Conservation (phyloP, 2,113 vertebrate species). For the Rhinoderma darwinii region DNA sequence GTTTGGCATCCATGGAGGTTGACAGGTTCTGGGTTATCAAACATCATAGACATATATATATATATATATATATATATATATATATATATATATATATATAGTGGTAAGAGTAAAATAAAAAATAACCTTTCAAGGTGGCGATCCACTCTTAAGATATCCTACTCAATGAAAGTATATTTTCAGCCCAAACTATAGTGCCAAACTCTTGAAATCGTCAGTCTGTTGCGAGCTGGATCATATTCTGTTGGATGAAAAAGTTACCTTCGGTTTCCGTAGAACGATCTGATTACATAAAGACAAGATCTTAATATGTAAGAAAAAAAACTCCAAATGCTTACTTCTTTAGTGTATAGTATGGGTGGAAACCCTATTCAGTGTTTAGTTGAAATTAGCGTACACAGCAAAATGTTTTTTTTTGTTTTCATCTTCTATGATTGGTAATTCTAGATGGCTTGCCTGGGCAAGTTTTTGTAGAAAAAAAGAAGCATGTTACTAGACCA, state of each 20-base stretch:
- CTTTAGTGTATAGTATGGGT: neutral
- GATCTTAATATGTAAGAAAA: neutral
- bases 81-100: too few species aligned
- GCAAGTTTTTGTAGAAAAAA: constrained; percentile 12
- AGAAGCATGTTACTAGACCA: neutral
- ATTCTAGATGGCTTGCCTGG: neutral
- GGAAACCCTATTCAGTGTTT: neutral
- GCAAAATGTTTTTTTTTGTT: neutral
- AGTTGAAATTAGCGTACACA: neutral
- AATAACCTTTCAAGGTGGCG: neutral
- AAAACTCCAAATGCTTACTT: neutral
- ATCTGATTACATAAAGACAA: neutral
- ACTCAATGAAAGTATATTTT: neutral
- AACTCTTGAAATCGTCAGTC: neutral
- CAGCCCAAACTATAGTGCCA: neutral
- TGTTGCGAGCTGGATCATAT: neutral
- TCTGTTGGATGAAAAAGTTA: neutral
- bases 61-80: too few species aligned
- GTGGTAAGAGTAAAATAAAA: neutral
- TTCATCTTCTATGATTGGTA: constrained; percentile 2
- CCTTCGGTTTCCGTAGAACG: neutral
- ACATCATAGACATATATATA: neutral
- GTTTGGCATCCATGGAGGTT: neutral
- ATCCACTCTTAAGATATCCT: neutral
- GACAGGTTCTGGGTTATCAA: neutral